These are phyloP conservation scores for Plestiodon gilberti DNA, from an alignment of 2,113 vertebrate genomes.

Conservation along the genomic window DNA sequence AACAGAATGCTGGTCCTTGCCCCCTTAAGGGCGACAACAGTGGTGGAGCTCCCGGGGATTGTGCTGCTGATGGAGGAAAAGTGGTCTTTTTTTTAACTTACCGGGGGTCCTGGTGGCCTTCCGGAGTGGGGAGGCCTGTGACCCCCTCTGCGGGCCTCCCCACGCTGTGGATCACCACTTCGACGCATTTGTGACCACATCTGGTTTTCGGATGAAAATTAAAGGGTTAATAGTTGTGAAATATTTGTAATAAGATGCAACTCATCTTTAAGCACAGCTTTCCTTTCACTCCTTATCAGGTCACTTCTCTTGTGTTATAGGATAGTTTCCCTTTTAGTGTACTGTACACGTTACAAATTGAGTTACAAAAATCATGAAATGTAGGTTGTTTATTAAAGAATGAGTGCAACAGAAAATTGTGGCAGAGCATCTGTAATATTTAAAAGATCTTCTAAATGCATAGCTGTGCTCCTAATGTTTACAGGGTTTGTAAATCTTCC, in stretches of 20 bases:
- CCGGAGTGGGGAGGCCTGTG: too few relatives aligned
- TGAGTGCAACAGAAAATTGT: not conserved
- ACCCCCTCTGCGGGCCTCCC: too few relatives aligned
- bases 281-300: not conserved
- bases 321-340: not conserved
- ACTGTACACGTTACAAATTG: not conserved
- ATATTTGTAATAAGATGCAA: not conserved
- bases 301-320: not conserved
- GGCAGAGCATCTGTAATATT: not conserved
- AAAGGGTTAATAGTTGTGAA: too few relatives aligned
- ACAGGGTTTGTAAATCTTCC: conserved; percentile 25
- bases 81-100: too few relatives aligned
- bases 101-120: too few relatives aligned
- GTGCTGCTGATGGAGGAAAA: too few relatives aligned
- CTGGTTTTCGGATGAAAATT: too few relatives aligned
- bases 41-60: too few relatives aligned
- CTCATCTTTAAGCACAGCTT: not conserved
- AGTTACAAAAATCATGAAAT: conserved; percentile 17
- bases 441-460: conserved; percentile 12
- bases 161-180: too few relatives aligned
- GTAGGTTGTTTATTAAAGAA: conserved; percentile 6
- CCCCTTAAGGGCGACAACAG: too few relatives aligned
- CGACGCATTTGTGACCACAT: too few relatives aligned
- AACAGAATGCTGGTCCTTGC: too few relatives aligned
- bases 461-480: conserved; percentile 23